phyloP scores from a whole-genome alignment of 1,140 invertebrate species.

The Pararge aegeria region DNA sequence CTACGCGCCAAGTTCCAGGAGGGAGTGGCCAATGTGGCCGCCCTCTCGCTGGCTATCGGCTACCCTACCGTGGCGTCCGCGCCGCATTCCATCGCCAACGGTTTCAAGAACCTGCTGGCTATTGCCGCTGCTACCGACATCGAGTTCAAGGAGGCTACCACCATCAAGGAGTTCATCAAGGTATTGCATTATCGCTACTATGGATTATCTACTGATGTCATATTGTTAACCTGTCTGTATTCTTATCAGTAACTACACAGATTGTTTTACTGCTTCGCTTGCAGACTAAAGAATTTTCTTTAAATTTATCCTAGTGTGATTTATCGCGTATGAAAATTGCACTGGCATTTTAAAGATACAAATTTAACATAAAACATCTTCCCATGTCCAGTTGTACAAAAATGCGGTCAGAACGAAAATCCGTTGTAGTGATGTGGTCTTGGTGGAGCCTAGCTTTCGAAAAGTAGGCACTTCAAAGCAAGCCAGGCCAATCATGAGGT shows the following conservation, averaged over 20 bases:
- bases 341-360: conserved; percentile 35
- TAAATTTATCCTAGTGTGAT: conserved; percentile 71
- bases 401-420: no score
- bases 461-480: no score
- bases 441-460: no score
- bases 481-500: no score
- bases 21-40: conserved; percentile 96
- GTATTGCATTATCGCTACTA: conserved; percentile 60
- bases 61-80: conserved; percentile 98
- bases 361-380: neutral
- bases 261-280: conserved; percentile 60
- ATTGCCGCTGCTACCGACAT: conserved; percentile 97
- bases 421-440: no score
- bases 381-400: no score
- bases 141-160: conserved; percentile 95
- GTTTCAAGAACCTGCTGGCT: conserved; percentile 98
- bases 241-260: conserved; percentile 47
- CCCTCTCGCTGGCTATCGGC: conserved; percentile 95
- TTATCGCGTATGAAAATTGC: conserved; percentile 39
- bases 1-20: conserved; percentile 93
- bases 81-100: conserved; percentile 98
- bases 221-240: conserved; percentile 42
- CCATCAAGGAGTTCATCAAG: conserved; percentile 95
- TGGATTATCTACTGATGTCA: no score
- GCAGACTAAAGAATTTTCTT: conserved; percentile 63